Conservation (phyloP, 2,797 vertebrate genomes). For the Hozukius guyotensis region DNA sequence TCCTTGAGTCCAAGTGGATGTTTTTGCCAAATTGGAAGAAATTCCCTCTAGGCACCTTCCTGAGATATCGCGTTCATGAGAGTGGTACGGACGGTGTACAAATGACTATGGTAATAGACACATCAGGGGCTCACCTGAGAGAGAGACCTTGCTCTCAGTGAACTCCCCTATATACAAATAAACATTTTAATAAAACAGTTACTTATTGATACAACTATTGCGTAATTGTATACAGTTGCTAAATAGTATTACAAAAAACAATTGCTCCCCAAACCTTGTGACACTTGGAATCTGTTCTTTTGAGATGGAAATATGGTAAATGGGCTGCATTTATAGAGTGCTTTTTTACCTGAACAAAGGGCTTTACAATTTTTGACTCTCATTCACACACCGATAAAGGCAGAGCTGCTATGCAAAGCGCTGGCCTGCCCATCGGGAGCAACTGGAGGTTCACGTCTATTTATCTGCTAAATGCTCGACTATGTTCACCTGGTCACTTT, state of each 20-base stretch:
- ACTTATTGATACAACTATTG: background rate
- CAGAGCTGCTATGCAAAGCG: background rate
- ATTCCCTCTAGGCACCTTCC: background rate
- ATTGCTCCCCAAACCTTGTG: background rate
- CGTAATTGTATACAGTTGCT: background rate
- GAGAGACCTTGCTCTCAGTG: background rate
- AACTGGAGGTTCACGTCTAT: background rate
- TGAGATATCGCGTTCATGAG: background rate
- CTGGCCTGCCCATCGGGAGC: background rate
- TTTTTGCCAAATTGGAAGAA: background rate
- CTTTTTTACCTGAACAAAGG: background rate
- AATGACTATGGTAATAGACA: background rate
- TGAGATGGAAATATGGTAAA: background rate
- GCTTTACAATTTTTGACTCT: background rate
- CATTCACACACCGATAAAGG: background rate
- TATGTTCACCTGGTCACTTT: background rate
- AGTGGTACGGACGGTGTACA: background rate
- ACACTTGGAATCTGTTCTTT: background rate
- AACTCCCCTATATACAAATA: background rate
- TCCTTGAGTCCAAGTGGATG: too few species aligned
- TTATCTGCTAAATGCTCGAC: background rate
- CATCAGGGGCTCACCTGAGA: background rate
- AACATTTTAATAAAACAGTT: background rate
- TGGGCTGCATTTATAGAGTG: background rate
- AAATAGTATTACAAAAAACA: background rate